phyloP scores from a whole-genome alignment of 2,888 invertebrate genomes.

The Parnassius apollo region DNA sequence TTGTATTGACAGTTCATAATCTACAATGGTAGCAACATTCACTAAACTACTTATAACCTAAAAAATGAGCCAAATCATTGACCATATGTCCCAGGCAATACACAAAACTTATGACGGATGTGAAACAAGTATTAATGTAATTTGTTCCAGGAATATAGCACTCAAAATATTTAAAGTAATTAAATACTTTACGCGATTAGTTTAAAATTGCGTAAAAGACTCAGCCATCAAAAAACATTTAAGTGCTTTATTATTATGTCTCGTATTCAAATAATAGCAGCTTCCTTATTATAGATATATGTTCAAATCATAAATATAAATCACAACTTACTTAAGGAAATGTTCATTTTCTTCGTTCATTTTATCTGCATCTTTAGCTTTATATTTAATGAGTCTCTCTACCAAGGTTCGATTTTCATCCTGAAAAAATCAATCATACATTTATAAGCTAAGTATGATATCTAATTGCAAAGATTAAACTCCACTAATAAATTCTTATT shows the following conservation, averaged over 20 bases:
- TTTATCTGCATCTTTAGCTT: constrained; percentile 96
- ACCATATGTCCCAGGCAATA: constrained; percentile 51
- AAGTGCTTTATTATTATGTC: not conserved
- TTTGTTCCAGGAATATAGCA: not conserved
- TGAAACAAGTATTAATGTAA: constrained; percentile 14
- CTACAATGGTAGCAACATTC: constrained; percentile 46
- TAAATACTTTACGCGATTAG: not conserved
- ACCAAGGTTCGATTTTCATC: constrained; percentile 93
- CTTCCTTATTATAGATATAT: constrained; percentile 23
- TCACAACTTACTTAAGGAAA: constrained; percentile 87
- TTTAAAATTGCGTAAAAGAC: not conserved
- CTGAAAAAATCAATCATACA: constrained; percentile 81
- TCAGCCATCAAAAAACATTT: not conserved
- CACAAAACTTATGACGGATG: constrained; percentile 27
- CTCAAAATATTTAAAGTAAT: no score
- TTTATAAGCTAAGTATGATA: not conserved
- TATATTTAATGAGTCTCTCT: constrained; percentile 93
- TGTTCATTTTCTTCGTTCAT: constrained; percentile 98
- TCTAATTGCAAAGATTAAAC: not conserved
- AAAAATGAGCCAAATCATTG: constrained; percentile 34
- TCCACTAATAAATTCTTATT: not conserved
- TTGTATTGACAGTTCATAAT: constrained; percentile 34
- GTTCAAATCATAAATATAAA: constrained; percentile 25
- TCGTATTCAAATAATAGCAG: constrained; percentile 24
- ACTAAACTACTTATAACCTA: constrained; percentile 45